phyloP scores from a whole-genome alignment of 2,888 invertebrate species.

The Catocala sponsa region DNA sequence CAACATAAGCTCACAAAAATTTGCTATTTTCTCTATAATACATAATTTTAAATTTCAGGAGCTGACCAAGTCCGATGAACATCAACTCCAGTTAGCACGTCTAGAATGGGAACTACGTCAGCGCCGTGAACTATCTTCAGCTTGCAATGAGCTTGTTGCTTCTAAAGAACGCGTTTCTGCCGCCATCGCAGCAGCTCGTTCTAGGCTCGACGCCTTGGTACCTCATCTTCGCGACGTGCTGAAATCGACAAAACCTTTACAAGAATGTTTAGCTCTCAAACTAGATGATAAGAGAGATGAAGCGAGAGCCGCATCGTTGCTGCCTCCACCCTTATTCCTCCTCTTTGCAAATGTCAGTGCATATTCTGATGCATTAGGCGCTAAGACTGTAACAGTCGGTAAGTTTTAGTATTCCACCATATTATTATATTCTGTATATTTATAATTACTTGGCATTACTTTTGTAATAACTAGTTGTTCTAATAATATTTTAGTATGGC shows the following conservation, averaged over 20 bases:
- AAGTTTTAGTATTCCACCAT: constrained; percentile 47
- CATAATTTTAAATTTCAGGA: constrained; percentile 79
- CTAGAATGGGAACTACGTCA: constrained; percentile 97
- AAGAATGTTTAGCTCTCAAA: constrained; percentile 94
- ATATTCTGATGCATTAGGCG: constrained; percentile 93
- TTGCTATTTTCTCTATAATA: no score
- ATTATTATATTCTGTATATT: no score
- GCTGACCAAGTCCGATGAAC: constrained; percentile 90
- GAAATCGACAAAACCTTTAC: constrained; percentile 95
- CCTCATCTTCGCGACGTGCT: constrained; percentile 90
- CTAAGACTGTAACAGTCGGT: constrained; percentile 78
- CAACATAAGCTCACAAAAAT: no score
- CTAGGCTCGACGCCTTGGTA: constrained; percentile 93
- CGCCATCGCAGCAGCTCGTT: constrained; percentile 92
- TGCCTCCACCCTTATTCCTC: constrained; percentile 95
- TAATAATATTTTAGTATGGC: no score
- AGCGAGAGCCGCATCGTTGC: constrained; percentile 91
- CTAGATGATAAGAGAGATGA: constrained; percentile 94
- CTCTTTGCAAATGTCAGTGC: constrained; percentile 95
- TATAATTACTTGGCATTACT: no score
- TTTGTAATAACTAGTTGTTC: no score
- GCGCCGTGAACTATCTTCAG: constrained; percentile 93
- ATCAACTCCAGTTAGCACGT: constrained; percentile 94
- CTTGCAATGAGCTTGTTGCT: constrained; percentile 92
- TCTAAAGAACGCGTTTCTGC: constrained; percentile 93